A percentile compares a stretch with the other conserved stretches of the same genome.
These are phyloP conservation scores for Hypothenemus hampei DNA, from an alignment of 1,140 invertebrate species.

Conservation along the genomic window DNA sequence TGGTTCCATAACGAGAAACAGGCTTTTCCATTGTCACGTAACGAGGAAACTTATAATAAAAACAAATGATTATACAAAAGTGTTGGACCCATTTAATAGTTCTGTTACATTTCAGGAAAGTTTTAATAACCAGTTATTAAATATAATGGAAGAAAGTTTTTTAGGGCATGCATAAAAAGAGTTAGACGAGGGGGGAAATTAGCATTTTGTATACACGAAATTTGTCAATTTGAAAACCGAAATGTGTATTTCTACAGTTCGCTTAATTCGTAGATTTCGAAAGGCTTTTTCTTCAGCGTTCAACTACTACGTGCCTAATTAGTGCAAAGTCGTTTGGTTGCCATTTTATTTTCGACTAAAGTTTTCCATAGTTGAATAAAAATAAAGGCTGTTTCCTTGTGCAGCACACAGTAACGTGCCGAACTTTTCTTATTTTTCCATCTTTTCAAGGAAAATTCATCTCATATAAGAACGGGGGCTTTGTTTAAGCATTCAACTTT, in stretches of 20 bases:
- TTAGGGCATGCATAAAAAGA: slow-evolving; percentile 12
- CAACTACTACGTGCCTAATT: too few relatives aligned
- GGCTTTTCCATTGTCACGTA: slow-evolving; percentile 17
- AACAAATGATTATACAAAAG: slow-evolving; percentile 17
- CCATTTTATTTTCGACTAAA: too few relatives aligned
- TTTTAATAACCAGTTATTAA: slow-evolving; percentile 20
- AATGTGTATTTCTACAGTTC: neutral
- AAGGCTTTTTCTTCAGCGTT: too few relatives aligned
- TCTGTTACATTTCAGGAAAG: slow-evolving; percentile 16
- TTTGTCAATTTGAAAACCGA: slow-evolving; percentile 6
- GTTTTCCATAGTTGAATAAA: too few relatives aligned
- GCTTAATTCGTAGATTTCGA: too few relatives aligned
- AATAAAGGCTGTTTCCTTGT: too few relatives aligned
- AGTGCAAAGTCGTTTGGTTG: too few relatives aligned
- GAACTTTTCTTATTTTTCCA: too few relatives aligned
- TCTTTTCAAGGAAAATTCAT: too few relatives aligned
- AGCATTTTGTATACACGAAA: slow-evolving; percentile 15
- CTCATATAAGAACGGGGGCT: too few relatives aligned
- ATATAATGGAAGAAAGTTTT: slow-evolving; percentile 18
- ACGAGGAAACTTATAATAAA: slow-evolving; percentile 17
- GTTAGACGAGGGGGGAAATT: slow-evolving; percentile 8
- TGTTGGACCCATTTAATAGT: slow-evolving; percentile 16
- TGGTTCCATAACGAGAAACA: slow-evolving; percentile 6
- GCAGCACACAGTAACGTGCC: too few relatives aligned
- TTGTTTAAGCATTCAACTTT: too few relatives aligned